These are phyloP conservation scores for Poeciliopsis turneri DNA, from an alignment of 2,797 vertebrate species.

Conservation along the genomic window DNA sequence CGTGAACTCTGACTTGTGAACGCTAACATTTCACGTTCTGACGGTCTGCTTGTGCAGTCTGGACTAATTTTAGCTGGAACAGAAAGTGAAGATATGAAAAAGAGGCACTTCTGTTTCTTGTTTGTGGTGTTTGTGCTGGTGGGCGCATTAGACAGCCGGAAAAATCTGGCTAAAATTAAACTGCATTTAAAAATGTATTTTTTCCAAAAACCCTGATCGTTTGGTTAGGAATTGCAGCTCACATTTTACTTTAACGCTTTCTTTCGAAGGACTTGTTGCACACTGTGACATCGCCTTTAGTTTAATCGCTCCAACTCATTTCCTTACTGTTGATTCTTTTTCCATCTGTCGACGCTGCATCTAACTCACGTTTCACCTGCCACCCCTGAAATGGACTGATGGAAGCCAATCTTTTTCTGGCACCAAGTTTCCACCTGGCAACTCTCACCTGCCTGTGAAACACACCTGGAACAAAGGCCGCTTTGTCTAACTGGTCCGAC, in stretches of 20 bases:
- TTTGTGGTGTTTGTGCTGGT: neutral
- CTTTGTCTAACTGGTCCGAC: constrained; percentile 31
- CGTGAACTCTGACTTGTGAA: neutral
- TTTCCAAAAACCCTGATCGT: neutral
- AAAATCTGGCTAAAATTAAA: neutral
- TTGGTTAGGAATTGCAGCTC: neutral
- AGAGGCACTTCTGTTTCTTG: constrained; percentile 9
- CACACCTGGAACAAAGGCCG: constrained; percentile 23
- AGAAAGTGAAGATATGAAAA: constrained; percentile 7
- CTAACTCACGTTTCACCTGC: neutral
- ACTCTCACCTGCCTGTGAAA: constrained; percentile 29
- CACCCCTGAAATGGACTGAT: neutral
- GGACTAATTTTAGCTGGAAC: neutral
- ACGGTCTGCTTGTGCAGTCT: neutral
- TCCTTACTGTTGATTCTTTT: neutral
- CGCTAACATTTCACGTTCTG: neutral
- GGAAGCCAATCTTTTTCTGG: constrained; percentile 20
- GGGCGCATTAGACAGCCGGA: neutral
- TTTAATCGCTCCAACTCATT: neutral
- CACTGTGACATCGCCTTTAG: neutral
- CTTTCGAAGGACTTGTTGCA: no score
- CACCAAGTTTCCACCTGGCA: constrained; percentile 6
- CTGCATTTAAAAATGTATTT: neutral
- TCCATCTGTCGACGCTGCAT: neutral
- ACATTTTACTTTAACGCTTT: neutral